Base-by-base conservation (phyloP, 1,140 invertebrate species). In the Agrilus planipennis region DNA sequence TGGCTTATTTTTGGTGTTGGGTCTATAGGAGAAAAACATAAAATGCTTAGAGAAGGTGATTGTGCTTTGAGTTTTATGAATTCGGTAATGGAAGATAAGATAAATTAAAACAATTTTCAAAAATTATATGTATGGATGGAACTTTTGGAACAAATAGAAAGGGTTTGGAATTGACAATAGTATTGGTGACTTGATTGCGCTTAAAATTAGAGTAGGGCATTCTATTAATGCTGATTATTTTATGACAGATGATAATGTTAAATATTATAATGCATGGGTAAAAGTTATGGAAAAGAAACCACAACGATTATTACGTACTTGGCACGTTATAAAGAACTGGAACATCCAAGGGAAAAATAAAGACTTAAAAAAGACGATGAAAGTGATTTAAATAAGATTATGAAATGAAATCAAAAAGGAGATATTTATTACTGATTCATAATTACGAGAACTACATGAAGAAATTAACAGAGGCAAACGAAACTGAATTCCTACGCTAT, bases 41-140 rank as follows among this genome's bases (percentile, higher is more conserved):
- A n/a, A n/a, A n/a, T n/a, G n/a, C n/a, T n/a, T n/a, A n/a, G n/a
- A n/a, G n/a, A n/a, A n/a, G n/a, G n/a, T n/a, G 37, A 47, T 40
- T 44, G 44, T 35, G 29, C 30, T 19, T n/a, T 47, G 25, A 42
- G 35, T 7, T 47, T 34, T 34, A 42, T 42, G 35, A 42, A 47
- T 47, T 20, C 23, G 22, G 35, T 40, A 2, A 47, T 47, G 45
- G 37, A 47, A 31, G 19, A 35, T 25, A 47, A 47, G 38, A 11
- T 47, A 11, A 34, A 25, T n/a, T n/a, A 41, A 11, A 40, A 4
- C 40, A 28, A 28, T 11, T n/a, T 6, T n/a, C n/a, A n/a, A 42
- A 22, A 16, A 37, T 44, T 11, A 49, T 49, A n/a, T 49, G 47
- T 23, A 49, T 46, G 30, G 47, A 46, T 46, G 44, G 47, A 16